phyloP scores from a whole-genome alignment of 1,140 invertebrate species.

The Habropoda laboriosa region DNA sequence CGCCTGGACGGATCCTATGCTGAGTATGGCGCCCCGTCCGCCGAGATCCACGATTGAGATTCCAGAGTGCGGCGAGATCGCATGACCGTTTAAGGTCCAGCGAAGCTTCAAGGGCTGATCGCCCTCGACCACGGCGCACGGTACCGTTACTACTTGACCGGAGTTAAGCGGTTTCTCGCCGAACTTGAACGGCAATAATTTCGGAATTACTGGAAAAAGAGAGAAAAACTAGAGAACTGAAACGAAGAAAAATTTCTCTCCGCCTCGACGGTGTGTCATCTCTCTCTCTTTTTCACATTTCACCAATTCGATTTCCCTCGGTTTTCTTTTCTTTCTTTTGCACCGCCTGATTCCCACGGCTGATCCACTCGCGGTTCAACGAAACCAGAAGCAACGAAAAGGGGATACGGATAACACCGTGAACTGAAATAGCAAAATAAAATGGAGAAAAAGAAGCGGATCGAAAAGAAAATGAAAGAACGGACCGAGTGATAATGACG shows the following conservation, averaged over 20 bases:
- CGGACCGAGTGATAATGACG: not conserved
- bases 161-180: constrained; percentile 82
- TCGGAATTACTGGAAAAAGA: constrained; percentile 84
- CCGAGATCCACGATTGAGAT: constrained; percentile 86
- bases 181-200: constrained; percentile 84
- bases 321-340: not conserved
- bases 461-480: not conserved
- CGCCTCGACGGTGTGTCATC: too few species aligned
- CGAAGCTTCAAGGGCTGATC: constrained; percentile 84
- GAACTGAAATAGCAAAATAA: not conserved
- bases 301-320: too few species aligned
- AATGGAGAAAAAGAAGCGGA: not conserved
- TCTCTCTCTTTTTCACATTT: too few species aligned
- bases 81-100: constrained; percentile 84
- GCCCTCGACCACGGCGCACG: constrained; percentile 81
- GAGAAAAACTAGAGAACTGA: constrained; percentile 56
- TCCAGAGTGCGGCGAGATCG: constrained; percentile 84
- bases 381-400: not conserved
- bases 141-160: constrained; percentile 81
- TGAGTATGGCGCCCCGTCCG: constrained; percentile 87
- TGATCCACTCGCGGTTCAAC: not conserved
- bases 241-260: constrained; percentile 9
- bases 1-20: constrained; percentile 87
- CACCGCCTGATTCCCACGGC: not conserved
- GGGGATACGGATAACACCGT: too few species aligned